Conservation (phyloP, 2,888 invertebrate species). For the Alloplasta piceator region DNA sequence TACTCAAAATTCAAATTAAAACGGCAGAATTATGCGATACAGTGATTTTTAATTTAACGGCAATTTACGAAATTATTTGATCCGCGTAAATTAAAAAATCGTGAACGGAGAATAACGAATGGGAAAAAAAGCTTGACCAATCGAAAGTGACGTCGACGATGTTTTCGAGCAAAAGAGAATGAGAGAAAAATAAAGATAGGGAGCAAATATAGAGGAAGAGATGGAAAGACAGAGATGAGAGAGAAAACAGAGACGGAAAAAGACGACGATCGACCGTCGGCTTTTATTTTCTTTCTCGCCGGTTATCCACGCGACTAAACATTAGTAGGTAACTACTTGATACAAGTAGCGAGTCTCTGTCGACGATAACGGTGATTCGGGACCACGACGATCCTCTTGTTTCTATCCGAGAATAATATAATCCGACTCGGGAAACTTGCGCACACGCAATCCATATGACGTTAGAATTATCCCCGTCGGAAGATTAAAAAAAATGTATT, state of each 20-base stretch:
- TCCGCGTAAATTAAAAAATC: no score
- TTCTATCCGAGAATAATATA: conserved; percentile 13
- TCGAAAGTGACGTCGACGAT: conserved; percentile 19
- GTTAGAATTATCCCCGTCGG: neutral
- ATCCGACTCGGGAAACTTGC: conserved; percentile 6
- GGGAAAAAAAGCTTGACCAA: conserved; percentile 3
- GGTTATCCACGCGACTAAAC: neutral
- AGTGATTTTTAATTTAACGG: no score
- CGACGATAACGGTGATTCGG: conserved; percentile 48
- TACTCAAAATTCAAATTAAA: no score
- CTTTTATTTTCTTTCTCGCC: neutral
- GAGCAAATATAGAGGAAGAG: neutral
- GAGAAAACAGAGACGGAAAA: neutral
- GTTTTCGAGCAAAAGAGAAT: neutral
- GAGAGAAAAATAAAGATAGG: neutral
- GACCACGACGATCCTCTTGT: conserved; percentile 28
- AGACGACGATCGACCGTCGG: conserved; percentile 2
- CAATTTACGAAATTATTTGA: neutral
- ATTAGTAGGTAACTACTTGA: conserved; percentile 34
- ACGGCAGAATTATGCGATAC: no score
- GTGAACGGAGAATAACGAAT: no score
- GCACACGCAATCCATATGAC: neutral
- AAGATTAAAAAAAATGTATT: neutral
- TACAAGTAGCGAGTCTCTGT: conserved; percentile 30
- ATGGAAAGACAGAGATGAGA: neutral